phyloP scores from a whole-genome alignment of 2,797 vertebrate genomes.

The Cheirogaleus major region DNA sequence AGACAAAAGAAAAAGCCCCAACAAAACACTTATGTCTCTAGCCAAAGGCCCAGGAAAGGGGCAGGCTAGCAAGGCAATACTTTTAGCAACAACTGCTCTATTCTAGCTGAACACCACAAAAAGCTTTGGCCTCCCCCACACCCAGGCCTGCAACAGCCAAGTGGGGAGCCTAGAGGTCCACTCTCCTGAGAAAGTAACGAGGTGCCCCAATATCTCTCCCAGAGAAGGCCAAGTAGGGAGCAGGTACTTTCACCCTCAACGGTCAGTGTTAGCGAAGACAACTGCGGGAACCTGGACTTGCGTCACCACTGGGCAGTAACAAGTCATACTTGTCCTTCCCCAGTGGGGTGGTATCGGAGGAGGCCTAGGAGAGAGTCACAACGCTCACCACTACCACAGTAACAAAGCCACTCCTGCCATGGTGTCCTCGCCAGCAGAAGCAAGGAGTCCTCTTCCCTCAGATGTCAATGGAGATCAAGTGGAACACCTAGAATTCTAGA shows the following conservation, averaged over 20 bases:
- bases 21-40: background rate
- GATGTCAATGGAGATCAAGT: background rate
- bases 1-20: background rate
- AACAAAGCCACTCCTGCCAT: background rate
- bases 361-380: background rate
- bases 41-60: background rate
- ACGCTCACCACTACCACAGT: background rate
- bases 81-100: background rate
- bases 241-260: background rate
- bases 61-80: background rate
- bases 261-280: background rate
- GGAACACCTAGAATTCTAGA: background rate
- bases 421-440: background rate
- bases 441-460: background rate
- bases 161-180: background rate
- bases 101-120: background rate
- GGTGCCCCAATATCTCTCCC: background rate
- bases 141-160: background rate
- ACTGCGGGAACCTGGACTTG: background rate
- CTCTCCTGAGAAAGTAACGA: background rate
- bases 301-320: background rate
- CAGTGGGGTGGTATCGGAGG: background rate
- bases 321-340: background rate
- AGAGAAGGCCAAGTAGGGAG: background rate
- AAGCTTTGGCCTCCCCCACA: background rate